Conservation (phyloP, 2,888 invertebrate species). For the Mythimna vitellina region DNA sequence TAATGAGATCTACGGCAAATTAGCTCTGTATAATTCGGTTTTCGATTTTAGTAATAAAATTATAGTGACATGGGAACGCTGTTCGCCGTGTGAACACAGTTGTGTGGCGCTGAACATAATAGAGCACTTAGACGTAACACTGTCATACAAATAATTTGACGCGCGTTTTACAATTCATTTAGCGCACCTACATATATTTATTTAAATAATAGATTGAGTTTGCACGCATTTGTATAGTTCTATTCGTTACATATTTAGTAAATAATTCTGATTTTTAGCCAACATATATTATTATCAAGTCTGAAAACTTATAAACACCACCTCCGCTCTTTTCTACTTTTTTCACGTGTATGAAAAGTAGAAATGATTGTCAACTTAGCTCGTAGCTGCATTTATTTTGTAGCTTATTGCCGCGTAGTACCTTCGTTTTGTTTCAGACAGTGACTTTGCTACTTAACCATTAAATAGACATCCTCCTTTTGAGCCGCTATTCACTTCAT, state of each 20-base stretch:
- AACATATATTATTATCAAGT: too few species aligned
- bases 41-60: conserved; percentile 66
- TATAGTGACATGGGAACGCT: conserved; percentile 54
- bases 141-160: conserved; percentile 29
- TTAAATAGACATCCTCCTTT: too few species aligned
- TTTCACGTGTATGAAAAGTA: too few species aligned
- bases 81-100: conserved; percentile 11
- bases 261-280: neutral
- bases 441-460: too few species aligned
- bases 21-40: conserved; percentile 69
- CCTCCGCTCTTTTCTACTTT: too few species aligned
- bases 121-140: conserved; percentile 52
- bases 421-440: too few species aligned
- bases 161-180: conserved; percentile 41
- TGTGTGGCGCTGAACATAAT: conserved; percentile 40
- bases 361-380: neutral
- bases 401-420: too few species aligned
- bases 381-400: too few species aligned
- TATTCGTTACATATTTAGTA: neutral
- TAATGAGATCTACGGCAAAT: conserved; percentile 75
- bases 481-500: too few species aligned
- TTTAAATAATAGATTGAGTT: conserved; percentile 22
- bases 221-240: neutral
- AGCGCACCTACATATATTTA: conserved; percentile 11
- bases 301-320: neutral